Evolutionary conservation across 2,888 invertebrate species (phyloP), one percentile per base, ranked within the genome.

Genomic region (Drosophila anomelani): DNA sequence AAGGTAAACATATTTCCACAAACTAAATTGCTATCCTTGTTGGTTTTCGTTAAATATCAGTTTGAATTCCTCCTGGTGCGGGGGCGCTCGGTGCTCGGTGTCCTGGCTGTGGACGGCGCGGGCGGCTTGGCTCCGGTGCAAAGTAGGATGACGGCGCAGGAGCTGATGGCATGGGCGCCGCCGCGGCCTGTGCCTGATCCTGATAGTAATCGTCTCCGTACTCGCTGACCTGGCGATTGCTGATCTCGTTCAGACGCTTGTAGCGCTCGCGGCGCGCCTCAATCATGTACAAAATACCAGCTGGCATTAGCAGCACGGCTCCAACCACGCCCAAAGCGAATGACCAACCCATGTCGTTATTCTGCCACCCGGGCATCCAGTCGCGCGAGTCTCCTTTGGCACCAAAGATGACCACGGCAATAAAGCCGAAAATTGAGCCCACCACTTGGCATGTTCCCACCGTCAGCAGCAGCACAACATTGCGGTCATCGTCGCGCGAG

Each of bases 301-400:
- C 95, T 2, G 97, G 95, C 71, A 96, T 94, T 3, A 97, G 93
- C 47, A 95, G 92, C 34, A 97, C 93, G 1, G 96, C 95, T 3
- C 98, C 98, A 47, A 97, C 93, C 2, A 95, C 96, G 20, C 95
- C 98, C 39, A 98, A 93, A 1, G 97, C 98, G 93, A 95, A 99
- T 0, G 98, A 97, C 98, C 98, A 99, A 13, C 98, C 96, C 61
- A 98, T 94, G 91, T 97, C 96, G 93, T 99, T 99, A 91, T 98
- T 96, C 87, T 98, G 97, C 96, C 98, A 97, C 88, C 97, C 95
- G 0, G 98, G 98, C 97, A 99, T 97, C 96, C 98, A 98, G 89
- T 97, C 97, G 77, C 98, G 94, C 6, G 97, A 96, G 92, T 98
- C 98, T 5, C 98, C 98, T 91, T 96, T 94, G 0, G 96, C 96